Conservation (phyloP, 2,888 invertebrate genomes). For the Chouioia cunea region DNA sequence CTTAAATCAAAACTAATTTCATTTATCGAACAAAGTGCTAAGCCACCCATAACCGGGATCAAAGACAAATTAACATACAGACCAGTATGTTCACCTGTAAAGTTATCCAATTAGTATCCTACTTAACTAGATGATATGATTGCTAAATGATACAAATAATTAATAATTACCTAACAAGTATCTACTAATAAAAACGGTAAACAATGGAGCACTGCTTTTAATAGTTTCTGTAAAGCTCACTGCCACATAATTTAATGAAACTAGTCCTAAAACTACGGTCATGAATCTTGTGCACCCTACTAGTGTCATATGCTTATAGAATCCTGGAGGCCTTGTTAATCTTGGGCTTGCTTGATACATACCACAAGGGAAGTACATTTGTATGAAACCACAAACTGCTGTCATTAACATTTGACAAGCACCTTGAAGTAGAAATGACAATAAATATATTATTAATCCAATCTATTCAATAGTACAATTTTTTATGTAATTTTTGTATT, state of each 20-base stretch:
- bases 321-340: constrained; percentile 75
- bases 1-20: constrained; percentile 81
- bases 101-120: neutral
- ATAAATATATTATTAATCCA: constrained; percentile 9
- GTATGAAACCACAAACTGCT: constrained; percentile 79
- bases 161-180: constrained; percentile 71
- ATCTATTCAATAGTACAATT: constrained; percentile 3
- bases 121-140: too few relatives aligned
- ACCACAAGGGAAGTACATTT: constrained; percentile 81
- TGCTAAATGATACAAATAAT: neutral
- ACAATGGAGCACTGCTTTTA: constrained; percentile 84
- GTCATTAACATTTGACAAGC: constrained; percentile 84
- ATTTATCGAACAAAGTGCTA: constrained; percentile 82
- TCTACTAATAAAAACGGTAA: constrained; percentile 82
- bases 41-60: constrained; percentile 82
- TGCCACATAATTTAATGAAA: constrained; percentile 82
- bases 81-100: constrained; percentile 75
- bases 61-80: constrained; percentile 79
- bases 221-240: constrained; percentile 87
- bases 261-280: constrained; percentile 80
- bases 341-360: constrained; percentile 76
- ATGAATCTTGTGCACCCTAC: constrained; percentile 81
- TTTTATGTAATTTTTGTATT: constrained; percentile 50
- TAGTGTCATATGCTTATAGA: constrained; percentile 80
- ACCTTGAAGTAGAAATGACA: constrained; percentile 68